Evolutionary conservation across 2,797 vertebrate genomes (phyloP), one percentile per base, ranked within the genome.

Genomic region (Enteromius paludinosus): DNA sequence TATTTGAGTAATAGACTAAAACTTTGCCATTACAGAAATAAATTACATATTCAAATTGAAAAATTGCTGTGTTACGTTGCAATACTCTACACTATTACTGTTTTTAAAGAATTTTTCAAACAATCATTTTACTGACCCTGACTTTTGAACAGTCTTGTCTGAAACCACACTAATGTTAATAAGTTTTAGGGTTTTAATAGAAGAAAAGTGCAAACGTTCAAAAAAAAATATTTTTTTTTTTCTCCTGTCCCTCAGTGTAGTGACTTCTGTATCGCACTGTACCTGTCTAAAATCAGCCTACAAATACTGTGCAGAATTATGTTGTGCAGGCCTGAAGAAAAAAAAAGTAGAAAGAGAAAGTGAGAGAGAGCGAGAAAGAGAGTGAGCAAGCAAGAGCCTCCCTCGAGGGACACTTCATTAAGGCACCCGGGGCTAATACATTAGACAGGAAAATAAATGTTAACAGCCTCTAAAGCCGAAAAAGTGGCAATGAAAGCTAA

Each of bases 401-500:
- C 77, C 75, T 72, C 59, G 33, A 66, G 54, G 77, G 66, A 74
- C 28, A 56, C 81, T 82, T 85, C 76, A 82, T 78, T 85, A 82
- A 79, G 80, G 66, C 75, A 69, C 73, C 79, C 73, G 43, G n/a
- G 73, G 84, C 73, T 82, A 81, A 85, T 85, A 77, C 84, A 85
- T 81, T 85, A 85, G 73, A 77, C 84, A 85, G 73, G 73, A 47
- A 85, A 85, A 78, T 66, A 82, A 85, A 82, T 74, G 75, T 82
- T 85, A 85, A 85, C 74, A 78, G 80, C 74, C 74, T 82, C 79
- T 82, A 85, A 85, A 82, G 56, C 69, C 6, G 74, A 78, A 73
- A 35, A 85, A 78, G 47, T 78, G 80, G 45, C 74, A 69, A 79
- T 78, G 74, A 79, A 85, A 54, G 43, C 83, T 81, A 85, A 85